These are phyloP conservation scores for Malaclemys terrapin DNA, from an alignment of 2,113 vertebrate genomes.

Conservation along the genomic window DNA sequence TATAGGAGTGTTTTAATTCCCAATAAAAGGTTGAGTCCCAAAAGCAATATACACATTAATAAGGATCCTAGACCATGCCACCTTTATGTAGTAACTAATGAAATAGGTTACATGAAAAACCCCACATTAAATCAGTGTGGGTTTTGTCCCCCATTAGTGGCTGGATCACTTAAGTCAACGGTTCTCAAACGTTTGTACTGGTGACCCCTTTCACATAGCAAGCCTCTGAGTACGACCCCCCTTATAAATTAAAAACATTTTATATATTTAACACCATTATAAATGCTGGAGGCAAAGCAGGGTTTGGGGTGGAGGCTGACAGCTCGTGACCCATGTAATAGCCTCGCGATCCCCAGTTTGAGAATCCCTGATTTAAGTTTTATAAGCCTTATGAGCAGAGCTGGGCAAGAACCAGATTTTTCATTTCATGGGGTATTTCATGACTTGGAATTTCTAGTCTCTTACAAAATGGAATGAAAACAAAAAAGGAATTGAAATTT, in stretches of 20 bases:
- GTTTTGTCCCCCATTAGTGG: not conserved
- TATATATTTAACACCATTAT: too few species aligned
- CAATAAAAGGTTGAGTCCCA: not conserved
- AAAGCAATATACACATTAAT: not conserved
- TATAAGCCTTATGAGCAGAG: not conserved
- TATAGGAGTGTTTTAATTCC: not conserved
- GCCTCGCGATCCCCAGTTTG: too few species aligned
- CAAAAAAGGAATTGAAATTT: rapidly evolving
- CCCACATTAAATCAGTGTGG: not conserved
- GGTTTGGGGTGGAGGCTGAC: too few species aligned
- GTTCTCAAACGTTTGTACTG: too few species aligned
- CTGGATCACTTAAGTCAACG: not conserved
- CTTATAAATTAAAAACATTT: too few species aligned
- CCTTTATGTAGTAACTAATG: not conserved
- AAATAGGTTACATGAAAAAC: not conserved
- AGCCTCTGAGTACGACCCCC: too few species aligned
- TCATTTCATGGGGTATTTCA: not conserved
- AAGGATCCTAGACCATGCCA: not conserved
- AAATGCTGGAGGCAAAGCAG: too few species aligned
- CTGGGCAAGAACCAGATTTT: not conserved
- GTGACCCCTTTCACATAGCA: too few species aligned
- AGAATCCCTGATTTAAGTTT: not conserved
- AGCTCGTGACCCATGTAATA: too few species aligned
- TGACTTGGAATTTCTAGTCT: not conserved
- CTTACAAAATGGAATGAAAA: not conserved